A percentile compares a stretch with the other conserved stretches of the same genome.
Conservation (phyloP, 1,140 invertebrate genomes). For the Drosophila malerkotliana region DNA sequence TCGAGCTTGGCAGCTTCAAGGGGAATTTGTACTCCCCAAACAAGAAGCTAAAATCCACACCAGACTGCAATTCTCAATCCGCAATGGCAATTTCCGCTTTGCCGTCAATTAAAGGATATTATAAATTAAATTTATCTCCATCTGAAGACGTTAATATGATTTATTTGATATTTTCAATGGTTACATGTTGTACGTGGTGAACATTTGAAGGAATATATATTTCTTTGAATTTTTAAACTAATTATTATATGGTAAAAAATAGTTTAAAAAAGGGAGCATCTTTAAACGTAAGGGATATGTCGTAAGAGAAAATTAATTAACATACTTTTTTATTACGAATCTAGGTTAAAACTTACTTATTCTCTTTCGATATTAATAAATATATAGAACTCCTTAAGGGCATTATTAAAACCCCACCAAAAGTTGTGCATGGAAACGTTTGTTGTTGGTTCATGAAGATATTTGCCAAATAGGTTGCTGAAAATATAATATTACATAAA, state of each 20-base stretch:
- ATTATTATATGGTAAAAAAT: too few species aligned
- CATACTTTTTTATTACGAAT: too few species aligned
- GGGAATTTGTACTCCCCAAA: slow-evolving; percentile 4
- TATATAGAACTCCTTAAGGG: not conserved
- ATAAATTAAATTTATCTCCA: slow-evolving; percentile 23
- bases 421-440: not conserved
- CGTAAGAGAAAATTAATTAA: too few species aligned
- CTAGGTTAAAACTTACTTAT: not conserved
- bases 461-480: not conserved
- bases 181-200: not conserved
- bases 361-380: not conserved
- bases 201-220: not conserved
- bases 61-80: slow-evolving; percentile 3
- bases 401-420: not conserved
- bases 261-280: not conserved
- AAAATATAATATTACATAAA: not conserved
- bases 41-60: not conserved
- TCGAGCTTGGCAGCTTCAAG: slow-evolving; percentile 18
- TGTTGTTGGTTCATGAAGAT: not conserved
- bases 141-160: not conserved
- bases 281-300: too few species aligned
- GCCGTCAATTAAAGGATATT: slow-evolving; percentile 28
- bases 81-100: slow-evolving; percentile 26
- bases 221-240: too few species aligned
- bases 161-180: not conserved